Evolutionary conservation across 1,140 invertebrate species (phyloP).

Genomic region (Musca domestica): DNA sequence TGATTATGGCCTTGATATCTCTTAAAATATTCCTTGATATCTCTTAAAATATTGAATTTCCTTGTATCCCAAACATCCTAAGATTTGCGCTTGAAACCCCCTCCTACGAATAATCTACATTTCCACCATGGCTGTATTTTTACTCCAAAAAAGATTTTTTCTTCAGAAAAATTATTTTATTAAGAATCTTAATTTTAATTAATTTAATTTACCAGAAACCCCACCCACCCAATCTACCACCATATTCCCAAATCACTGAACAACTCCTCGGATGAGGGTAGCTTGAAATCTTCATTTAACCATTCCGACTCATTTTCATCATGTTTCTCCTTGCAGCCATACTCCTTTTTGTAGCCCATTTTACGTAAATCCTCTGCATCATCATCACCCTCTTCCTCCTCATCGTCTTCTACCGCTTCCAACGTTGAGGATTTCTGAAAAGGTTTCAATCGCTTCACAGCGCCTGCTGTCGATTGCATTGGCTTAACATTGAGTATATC

Average conservation of each 20-base stretch:
- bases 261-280: constrained; percentile 47
- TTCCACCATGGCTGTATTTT: too few species aligned
- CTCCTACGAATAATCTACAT: too few species aligned
- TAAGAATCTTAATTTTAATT: neutral
- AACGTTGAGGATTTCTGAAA: constrained; percentile 31
- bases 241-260: constrained; percentile 51
- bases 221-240: constrained; percentile 34
- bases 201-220: neutral
- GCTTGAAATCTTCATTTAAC: constrained; percentile 49
- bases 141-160: too few species aligned
- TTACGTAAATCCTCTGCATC: constrained; percentile 48
- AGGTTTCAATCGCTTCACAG: constrained; percentile 2
- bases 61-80: too few species aligned
- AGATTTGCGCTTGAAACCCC: too few species aligned
- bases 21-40: too few species aligned
- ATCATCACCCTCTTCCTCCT: constrained; percentile 44
- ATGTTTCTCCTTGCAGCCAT: constrained; percentile 31
- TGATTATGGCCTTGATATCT: too few species aligned
- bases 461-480: neutral
- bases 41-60: too few species aligned
- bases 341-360: constrained; percentile 43
- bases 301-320: constrained; percentile 38
- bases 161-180: neutral
- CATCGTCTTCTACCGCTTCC: constrained; percentile 46
- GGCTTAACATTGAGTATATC: constrained; percentile 17